Evolutionary conservation across 2,797 vertebrate species (phyloP), one percentile per base, ranked within the genome.

Genomic region (Morelia viridis): DNA sequence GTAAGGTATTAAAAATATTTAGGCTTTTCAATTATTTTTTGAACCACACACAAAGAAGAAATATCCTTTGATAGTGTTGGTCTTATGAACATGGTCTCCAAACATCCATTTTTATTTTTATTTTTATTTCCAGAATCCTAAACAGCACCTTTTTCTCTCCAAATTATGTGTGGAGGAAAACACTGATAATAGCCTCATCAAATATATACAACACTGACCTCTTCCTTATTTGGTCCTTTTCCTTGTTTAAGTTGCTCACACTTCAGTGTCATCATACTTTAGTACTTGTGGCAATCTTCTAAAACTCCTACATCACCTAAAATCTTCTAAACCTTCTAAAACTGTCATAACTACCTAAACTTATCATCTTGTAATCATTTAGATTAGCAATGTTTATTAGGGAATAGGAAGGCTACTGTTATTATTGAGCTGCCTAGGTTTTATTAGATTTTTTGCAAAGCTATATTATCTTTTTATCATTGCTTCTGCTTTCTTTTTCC

Each of bases 251-350:
- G 91, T 28, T 0, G 0, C 90, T 93, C 92, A 93, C 92, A 95
- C 53, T 92, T 93, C 93, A 62, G 89, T 85, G 93, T 96, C 96
- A 94, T 87, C 93, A 92, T 95, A 95, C 94, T 91, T 92, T 94
- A 92, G 93, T 89, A 62, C 11, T 93, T 28, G 0, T 71, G 57
- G 92, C 95, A 96, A 92, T 92, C 28, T 65, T 50, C 50, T 50
- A 5, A 50, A 50, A 5, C 50, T 7, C 7, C 50, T 50, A 50
- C 7, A 50, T 50, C 50, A 50, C 7, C 50, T 7, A 5, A 50
- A 50, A 50, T 7, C 41, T 50, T 50, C 50, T 7, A 53, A 53
- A 7, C 8, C 50, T 53, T 93, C 65, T 87, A 84, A 93, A 83
- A 92, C 91, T 94, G 91, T 76, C 91, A 92, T 96, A 94, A 94